These are phyloP conservation scores for Anthonomus grandis DNA, from an alignment of 1,140 invertebrate genomes.

Conservation along the genomic window DNA sequence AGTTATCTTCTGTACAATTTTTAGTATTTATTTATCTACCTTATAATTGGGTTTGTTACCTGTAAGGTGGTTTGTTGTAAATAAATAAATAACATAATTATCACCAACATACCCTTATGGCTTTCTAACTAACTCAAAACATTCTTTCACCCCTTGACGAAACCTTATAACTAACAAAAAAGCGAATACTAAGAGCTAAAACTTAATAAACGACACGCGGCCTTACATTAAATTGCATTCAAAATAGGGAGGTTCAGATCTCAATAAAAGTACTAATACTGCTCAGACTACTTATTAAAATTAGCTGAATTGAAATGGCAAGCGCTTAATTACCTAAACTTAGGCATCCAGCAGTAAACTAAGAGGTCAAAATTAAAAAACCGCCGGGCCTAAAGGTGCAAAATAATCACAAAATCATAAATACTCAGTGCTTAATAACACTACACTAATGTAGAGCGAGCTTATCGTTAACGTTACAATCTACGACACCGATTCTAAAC, in stretches of 20 bases:
- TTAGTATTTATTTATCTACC: no score
- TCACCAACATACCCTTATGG: no score
- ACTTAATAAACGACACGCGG: no score
- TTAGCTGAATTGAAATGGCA: conserved; percentile 1
- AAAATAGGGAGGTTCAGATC: no score
- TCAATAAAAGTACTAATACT: conserved; percentile 14
- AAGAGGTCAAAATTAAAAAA: background rate
- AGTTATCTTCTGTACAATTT: no score
- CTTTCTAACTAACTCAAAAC: background rate
- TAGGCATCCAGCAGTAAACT: background rate
- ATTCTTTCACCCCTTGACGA: background rate
- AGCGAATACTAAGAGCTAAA: conserved; percentile 2
- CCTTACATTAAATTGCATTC: no score
- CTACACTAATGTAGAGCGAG: background rate
- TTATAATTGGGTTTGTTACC: no score
- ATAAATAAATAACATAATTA: no score
- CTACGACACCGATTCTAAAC: background rate
- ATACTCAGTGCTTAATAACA: background rate
- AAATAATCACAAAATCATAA: background rate
- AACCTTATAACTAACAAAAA: background rate
- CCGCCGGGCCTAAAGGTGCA: background rate
- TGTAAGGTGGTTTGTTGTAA: no score
- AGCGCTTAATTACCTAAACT: background rate
- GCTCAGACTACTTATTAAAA: conserved; percentile 1
- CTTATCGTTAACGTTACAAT: background rate